These are phyloP conservation scores for Cheirogaleus major DNA, from an alignment of 2,797 vertebrate genomes.

Conservation along the genomic window DNA sequence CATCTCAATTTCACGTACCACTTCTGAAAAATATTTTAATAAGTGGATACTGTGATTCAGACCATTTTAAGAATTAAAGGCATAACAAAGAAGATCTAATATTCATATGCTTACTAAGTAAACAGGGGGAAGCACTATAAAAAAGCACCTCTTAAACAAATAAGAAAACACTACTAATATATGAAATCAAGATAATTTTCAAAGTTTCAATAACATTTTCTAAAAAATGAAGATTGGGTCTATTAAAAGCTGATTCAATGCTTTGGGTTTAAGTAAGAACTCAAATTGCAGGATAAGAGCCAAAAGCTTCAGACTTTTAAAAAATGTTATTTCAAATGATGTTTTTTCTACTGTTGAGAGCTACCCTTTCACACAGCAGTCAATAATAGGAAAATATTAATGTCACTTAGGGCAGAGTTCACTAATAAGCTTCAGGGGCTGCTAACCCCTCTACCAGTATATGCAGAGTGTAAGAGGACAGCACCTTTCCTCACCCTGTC, in stretches of 20 bases:
- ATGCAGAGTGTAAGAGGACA: no score
- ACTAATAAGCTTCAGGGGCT: background rate
- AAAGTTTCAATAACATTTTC: slow-evolving; percentile 7
- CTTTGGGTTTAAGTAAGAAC: background rate
- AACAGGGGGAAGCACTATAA: background rate
- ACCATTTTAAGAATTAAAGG: background rate
- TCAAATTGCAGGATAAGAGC: background rate
- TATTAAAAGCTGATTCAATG: background rate
- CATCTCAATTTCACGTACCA: slow-evolving; percentile 86
- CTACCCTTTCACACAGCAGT: background rate
- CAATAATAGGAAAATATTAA: background rate
- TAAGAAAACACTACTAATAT: background rate
- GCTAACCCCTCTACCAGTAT: background rate
- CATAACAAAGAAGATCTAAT: background rate
- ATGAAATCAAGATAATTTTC: slow-evolving; percentile 26
- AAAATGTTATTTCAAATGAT: slow-evolving; percentile 5
- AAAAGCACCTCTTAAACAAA: background rate
- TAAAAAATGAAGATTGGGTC: background rate
- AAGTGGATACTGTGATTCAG: background rate
- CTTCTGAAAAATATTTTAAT: slow-evolving; percentile 70
- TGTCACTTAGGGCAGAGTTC: background rate
- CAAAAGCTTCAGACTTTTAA: background rate
- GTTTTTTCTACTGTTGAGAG: background rate
- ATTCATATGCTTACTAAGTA: background rate
- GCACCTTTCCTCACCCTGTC: background rate